Evolutionary conservation across 2,888 invertebrate genomes (phyloP).

Genomic region (Pammene aurita): DNA sequence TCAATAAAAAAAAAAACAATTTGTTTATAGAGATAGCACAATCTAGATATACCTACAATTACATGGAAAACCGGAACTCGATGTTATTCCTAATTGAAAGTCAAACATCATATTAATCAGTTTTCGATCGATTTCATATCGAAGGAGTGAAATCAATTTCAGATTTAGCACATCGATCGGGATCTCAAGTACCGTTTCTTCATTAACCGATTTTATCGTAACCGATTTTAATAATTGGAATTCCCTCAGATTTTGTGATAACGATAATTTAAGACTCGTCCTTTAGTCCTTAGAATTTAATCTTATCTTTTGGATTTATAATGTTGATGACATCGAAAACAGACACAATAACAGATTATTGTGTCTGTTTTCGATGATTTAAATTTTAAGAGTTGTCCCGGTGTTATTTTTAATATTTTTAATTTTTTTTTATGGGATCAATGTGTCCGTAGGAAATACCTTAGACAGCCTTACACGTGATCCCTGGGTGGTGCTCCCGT

Average conservation of each 20-base stretch:
- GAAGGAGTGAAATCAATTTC: slow-evolving; percentile 79
- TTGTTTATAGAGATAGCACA: no score
- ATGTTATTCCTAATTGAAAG: slow-evolving; percentile 12
- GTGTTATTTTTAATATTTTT: no score
- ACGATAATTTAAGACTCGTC: slow-evolving; percentile 69
- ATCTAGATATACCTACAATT: background rate
- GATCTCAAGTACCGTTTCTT: slow-evolving; percentile 75
- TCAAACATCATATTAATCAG: slow-evolving; percentile 55
- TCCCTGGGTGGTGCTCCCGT: no score
- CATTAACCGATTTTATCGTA: slow-evolving; percentile 81
- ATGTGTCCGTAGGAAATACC: no score
- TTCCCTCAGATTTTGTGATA: slow-evolving; percentile 72
- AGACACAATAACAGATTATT: no score
- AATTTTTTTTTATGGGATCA: no score
- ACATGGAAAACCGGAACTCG: background rate
- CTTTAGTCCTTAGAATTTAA: slow-evolving; percentile 55
- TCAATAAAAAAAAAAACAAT: no score
- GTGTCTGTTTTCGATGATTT: background rate
- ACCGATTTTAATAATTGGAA: slow-evolving; percentile 76
- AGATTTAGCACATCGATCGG: slow-evolving; percentile 66
- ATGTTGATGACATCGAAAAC: no score
- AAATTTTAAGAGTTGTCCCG: no score
- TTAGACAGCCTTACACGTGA: no score
- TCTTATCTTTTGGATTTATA: slow-evolving; percentile 53
- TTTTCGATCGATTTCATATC: slow-evolving; percentile 66